Percentiles rank a stretch among this genome's conserved stretches.
phyloP scores from a whole-genome alignment of 2,797 vertebrate genomes.

The Buphagus erythrorhynchus region DNA sequence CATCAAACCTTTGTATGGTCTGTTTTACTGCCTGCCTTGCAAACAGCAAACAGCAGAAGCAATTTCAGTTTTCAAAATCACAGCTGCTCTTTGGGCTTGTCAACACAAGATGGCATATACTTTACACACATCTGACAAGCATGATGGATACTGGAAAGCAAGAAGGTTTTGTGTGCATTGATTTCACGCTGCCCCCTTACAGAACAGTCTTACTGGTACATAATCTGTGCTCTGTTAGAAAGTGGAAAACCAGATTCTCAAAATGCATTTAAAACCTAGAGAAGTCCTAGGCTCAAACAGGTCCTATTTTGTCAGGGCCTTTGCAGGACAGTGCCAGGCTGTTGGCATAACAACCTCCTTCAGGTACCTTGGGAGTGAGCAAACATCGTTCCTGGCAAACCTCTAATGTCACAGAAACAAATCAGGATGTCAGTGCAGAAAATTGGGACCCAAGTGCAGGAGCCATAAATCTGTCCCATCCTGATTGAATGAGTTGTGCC shows the following conservation, averaged over 20 bases:
- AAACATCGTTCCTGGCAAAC: neutral
- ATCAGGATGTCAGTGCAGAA: conserved; percentile 65
- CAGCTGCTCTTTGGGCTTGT: conserved; percentile 66
- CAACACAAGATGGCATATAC: conserved; percentile 77
- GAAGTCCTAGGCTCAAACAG: neutral
- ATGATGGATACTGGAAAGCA: conserved; percentile 48
- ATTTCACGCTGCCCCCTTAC: neutral
- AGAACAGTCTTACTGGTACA: neutral
- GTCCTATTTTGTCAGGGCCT: neutral
- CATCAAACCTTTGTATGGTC: neutral
- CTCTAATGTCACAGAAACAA: conserved; percentile 57
- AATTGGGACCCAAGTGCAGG: conserved; percentile 49
- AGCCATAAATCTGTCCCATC: conserved; percentile 54
- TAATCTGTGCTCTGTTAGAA: neutral
- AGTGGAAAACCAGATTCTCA: neutral
- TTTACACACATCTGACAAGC: conserved; percentile 70
- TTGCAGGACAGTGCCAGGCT: neutral
- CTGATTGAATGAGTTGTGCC: conserved; percentile 53
- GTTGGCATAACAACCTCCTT: neutral
- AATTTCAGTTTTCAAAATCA: conserved; percentile 15
- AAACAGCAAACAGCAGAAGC: neutral
- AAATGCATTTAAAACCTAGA: neutral
- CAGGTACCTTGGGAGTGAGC: neutral
- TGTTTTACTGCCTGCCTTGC: neutral
- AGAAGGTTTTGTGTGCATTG: neutral